These are phyloP conservation scores for Nannoperca australis DNA, from an alignment of 2,797 vertebrate species.

Conservation along the genomic window DNA sequence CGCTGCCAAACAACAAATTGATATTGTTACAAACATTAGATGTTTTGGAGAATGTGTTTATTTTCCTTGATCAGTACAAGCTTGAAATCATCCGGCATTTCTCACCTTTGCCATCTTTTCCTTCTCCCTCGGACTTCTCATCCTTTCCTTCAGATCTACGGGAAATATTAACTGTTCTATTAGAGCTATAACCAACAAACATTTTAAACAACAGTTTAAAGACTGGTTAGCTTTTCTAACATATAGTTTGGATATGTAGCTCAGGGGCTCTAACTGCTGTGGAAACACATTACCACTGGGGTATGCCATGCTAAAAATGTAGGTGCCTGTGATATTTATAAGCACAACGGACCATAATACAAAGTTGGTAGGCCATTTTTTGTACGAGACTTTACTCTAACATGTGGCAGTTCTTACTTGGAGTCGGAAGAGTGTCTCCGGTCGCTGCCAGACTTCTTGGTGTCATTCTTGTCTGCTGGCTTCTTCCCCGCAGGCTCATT, in stretches of 20 bases:
- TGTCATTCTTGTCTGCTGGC: slow-evolving; percentile 88
- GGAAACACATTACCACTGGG: neutral
- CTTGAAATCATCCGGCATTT: neutral
- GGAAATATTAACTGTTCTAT: neutral
- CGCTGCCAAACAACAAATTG: slow-evolving; percentile 61
- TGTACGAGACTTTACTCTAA: neutral
- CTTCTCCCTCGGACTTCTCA: slow-evolving; percentile 89
- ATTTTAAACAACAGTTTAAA: neutral
- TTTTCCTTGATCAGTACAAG: neutral
- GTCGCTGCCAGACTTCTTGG: slow-evolving; percentile 86
- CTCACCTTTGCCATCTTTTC: slow-evolving; percentile 89
- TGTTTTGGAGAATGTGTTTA: neutral
- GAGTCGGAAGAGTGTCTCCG: slow-evolving; percentile 90
- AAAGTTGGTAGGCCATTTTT: neutral
- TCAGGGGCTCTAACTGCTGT: neutral
- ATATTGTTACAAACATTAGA: neutral
- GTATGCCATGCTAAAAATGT: neutral
- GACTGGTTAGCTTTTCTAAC: neutral
- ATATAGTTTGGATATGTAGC: too few species aligned
- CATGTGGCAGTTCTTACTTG: slow-evolving; percentile 81
- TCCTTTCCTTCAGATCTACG: slow-evolving; percentile 86
- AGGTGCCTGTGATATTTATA: neutral
- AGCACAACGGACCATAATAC: neutral
- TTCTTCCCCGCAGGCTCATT: slow-evolving; percentile 97
- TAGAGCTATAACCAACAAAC: neutral